Evolutionary conservation across 2,797 vertebrate species (phyloP).

Genomic region (Phrynocephalus forsythii): DNA sequence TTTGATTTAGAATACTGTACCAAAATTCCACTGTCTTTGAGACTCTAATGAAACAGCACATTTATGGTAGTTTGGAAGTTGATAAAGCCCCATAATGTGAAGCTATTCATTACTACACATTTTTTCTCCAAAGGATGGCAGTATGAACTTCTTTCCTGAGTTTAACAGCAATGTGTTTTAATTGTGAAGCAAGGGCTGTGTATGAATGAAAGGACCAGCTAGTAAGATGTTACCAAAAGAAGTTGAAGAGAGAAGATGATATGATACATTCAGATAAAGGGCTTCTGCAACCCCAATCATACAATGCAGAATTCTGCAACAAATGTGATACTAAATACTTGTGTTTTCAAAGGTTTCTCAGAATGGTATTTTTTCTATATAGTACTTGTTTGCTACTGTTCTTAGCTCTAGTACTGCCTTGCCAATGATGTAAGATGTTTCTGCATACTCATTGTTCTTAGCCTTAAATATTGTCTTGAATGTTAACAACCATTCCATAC

Average conservation of each 20-base stretch:
- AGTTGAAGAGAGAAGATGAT: background rate
- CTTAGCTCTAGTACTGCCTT: too few species aligned
- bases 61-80: background rate
- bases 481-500: too few species aligned
- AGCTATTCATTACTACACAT: background rate
- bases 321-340: too few species aligned
- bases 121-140: background rate
- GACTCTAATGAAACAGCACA: background rate
- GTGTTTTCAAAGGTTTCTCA: too few species aligned
- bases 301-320: background rate
- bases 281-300: background rate
- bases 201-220: background rate
- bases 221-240: background rate
- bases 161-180: background rate
- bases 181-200: too few species aligned
- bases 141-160: background rate
- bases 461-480: too few species aligned
- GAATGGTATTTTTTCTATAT: too few species aligned
- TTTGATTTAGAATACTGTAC: background rate
- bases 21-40: background rate
- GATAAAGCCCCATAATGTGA: background rate
- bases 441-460: too few species aligned
- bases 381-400: too few species aligned
- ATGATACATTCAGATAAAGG: background rate
- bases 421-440: too few species aligned